Evolutionary conservation across 2,797 vertebrate genomes (phyloP).

Genomic region (Tinamus major): DNA sequence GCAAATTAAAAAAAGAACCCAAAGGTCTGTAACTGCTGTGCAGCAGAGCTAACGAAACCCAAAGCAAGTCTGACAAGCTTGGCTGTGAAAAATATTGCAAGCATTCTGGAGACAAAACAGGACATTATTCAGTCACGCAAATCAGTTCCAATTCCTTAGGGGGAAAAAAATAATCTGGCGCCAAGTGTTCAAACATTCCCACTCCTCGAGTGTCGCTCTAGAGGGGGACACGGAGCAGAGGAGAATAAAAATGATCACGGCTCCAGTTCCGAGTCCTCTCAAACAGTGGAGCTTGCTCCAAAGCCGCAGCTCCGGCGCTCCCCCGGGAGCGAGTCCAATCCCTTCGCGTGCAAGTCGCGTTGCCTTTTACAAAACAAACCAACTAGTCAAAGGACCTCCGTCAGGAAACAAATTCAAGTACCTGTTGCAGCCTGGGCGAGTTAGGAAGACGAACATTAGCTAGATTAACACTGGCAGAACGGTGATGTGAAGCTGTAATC

Average conservation of each 20-base stretch:
- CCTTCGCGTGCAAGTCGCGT: slow-evolving; percentile 29
- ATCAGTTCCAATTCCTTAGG: background rate
- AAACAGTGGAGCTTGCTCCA: background rate
- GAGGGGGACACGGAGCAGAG: slow-evolving; percentile 7
- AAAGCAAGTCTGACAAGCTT: slow-evolving; percentile 9
- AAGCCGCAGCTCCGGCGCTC: slow-evolving; percentile 8
- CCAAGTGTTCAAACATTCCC: background rate
- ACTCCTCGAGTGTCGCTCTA: background rate
- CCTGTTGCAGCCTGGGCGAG: slow-evolving; percentile 3
- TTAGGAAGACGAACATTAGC: slow-evolving; percentile 48
- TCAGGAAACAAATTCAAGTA: slow-evolving; percentile 34
- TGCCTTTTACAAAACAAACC: background rate
- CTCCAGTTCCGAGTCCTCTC: background rate
- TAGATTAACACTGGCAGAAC: slow-evolving; percentile 52
- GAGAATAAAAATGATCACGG: background rate
- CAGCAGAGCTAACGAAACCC: slow-evolving; percentile 41
- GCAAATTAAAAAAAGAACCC: background rate
- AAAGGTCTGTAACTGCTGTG: background rate
- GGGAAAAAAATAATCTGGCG: background rate
- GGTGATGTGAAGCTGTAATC: background rate
- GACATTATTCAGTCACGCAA: background rate
- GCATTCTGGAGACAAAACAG: slow-evolving; percentile 17
- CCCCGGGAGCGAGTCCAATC: background rate
- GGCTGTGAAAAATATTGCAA: slow-evolving; percentile 37
- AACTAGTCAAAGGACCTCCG: background rate